Base-by-base conservation (phyloP, 2,888 invertebrate species). In the Allophyes oxyacanthae region DNA sequence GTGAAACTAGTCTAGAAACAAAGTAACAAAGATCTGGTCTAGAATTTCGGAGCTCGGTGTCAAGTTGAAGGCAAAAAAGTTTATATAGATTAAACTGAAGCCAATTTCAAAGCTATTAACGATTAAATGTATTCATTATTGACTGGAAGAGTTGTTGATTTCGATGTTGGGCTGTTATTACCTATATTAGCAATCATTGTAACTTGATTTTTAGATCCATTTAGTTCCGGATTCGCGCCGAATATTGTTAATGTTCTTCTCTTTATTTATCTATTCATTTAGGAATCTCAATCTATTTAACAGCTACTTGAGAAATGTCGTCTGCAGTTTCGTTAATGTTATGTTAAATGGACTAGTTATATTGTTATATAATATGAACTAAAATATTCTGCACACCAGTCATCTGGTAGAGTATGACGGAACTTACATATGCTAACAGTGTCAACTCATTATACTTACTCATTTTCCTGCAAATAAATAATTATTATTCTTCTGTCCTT, bases 1-100 rank as follows among this genome's bases (percentile, higher is more conserved):
- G 66, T 74, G 58, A 66, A 61, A 32, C 33, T 56, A 64, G 43
- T 44, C 44, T 43, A 54, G 33, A 64, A 44, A 66, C 42, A 48
- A 63, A 67, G 6, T 34, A 59, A 67, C 36, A 64, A 52, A 60
- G 34, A 60, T 32, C 45, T 49, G 34, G 13, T 25, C 43, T 28
- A 55, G 42, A 64, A 55, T 60, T 55, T 45, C 36, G 28, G 25
- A 20, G 13, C 36, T 14, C 14, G 20, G 25, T 33, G 13, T 11
- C 41, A 40, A 15, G 13, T 30, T 30, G n/a, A n/a, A 38, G 9
- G 14, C n/a, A 56, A 70, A 54, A 60, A 46, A 6, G 6, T 7
- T 32, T 36, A 13, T 42, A n/a, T 28, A 50, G 34, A 33, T 53
- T 32, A 14, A 49, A 40, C 32, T 1, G 15, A 53, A 64, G 40